Conservation (phyloP, 2,888 invertebrate species). For the Archips xylosteana region DNA sequence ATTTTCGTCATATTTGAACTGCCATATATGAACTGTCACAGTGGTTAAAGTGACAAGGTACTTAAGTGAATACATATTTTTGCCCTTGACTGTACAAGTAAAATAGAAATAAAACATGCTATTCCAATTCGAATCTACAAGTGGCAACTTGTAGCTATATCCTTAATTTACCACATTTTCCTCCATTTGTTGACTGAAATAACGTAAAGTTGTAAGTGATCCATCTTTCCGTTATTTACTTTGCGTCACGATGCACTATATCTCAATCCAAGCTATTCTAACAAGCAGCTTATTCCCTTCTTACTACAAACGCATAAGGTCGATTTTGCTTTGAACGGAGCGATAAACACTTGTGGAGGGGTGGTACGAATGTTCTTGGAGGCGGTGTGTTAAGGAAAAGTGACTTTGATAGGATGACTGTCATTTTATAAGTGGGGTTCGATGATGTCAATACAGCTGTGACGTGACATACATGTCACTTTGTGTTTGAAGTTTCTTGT, state of each 20-base stretch:
- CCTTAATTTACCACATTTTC: conserved; percentile 10
- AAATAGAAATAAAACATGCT: not conserved
- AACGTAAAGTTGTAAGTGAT: conserved; percentile 3
- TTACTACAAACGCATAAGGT: not conserved
- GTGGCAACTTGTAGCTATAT: conserved; percentile 13
- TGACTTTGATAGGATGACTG: conserved; percentile 10
- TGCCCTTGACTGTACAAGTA: too few species aligned
- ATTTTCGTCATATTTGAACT: too few species aligned
- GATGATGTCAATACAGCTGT: not conserved
- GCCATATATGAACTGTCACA: too few species aligned
- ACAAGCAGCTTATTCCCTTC: not conserved
- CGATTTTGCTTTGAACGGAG: not conserved
- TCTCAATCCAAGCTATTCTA: not conserved
- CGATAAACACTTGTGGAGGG: not conserved
- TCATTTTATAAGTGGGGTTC: conserved; percentile 10
- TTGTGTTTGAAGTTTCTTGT: not conserved
- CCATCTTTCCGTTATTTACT: conserved; percentile 15
- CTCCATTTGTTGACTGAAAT: not conserved
- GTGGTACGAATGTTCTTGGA: too few species aligned
- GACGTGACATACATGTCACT: conserved; percentile 1
- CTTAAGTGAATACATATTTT: too few species aligned
- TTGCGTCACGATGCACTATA: not conserved
- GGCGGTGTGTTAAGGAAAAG: not conserved
- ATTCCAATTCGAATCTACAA: not conserved
- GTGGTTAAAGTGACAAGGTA: too few species aligned